Evolutionary conservation across 2,888 invertebrate species (phyloP), one percentile per base, ranked within the genome.

Genomic region (Metalampra italica): DNA sequence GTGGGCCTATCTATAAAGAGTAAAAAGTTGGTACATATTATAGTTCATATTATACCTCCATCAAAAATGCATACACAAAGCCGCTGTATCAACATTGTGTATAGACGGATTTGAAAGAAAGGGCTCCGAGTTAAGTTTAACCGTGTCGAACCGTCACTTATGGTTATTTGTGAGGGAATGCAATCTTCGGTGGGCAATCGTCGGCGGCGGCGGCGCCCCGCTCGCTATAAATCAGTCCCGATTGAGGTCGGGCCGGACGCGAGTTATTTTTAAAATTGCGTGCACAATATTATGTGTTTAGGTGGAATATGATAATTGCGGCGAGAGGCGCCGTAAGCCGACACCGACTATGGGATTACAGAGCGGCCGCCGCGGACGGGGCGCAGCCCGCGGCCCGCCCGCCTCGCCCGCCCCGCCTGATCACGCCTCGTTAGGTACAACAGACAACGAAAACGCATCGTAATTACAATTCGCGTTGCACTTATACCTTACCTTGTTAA

Each of bases 201-300:
- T 55, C 60, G 63, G 62, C 65, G 60, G 63, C 61, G 54, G 62
- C 70, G 71, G 69, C 71, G 71, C 72, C 66, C 62, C 57, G 64
- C 51, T 62, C 68, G 71, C 78, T 72, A 83, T 87, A 87, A 87
- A 86, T 87, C 86, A 86, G 75, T 60, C 57, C 73, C 78, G 80
- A 82, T 83, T 78, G 82, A 79, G 81, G 83, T 79, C 81, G 82
- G 72, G 65, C 71, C 84, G 83, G 82, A 82, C 85, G 78, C 74
- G 67, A 73, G 84, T 80, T 88, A 88, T 88, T 89, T 87, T 84
- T 85, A 80, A 89, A 87, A 89, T 89, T 87, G 87, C 88, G 82
- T 83, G 86, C 84, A 83, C 87, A 84, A 85, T 87, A 87, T 87
- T 84, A 87, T 86, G 84, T 87, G 86, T 88, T 88, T 88, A 87